Evolutionary conservation across 2,113 vertebrate genomes (phyloP).

Genomic region (Nansenia antarctica): DNA sequence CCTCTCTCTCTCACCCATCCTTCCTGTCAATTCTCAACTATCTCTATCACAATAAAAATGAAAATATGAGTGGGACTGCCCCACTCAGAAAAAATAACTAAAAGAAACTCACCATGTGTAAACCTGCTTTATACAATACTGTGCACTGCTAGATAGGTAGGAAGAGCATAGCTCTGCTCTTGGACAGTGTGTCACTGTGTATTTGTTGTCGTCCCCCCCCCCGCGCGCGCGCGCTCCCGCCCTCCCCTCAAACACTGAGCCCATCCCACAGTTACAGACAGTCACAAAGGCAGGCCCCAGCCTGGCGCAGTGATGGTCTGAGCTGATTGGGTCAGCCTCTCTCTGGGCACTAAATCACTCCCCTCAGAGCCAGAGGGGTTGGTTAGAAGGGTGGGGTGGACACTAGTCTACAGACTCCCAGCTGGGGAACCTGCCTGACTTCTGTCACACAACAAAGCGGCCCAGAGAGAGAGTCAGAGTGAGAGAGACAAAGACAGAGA

Average conservation of each 20-base stretch:
- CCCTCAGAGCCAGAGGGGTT: too few species aligned
- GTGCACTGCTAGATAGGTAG: not conserved
- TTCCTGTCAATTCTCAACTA: too few species aligned
- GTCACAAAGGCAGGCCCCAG: conserved; percentile 35
- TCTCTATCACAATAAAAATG: too few species aligned
- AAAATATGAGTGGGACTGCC: too few species aligned
- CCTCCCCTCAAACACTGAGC: conserved; percentile 10
- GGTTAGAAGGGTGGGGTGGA: too few species aligned
- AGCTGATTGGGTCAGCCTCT: conserved; percentile 33
- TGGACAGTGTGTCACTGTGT: conserved; percentile 20
- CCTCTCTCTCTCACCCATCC: too few species aligned
- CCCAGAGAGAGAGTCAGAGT: not conserved
- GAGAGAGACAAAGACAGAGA: not conserved
- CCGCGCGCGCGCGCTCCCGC: not conserved
- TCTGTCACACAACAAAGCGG: conserved; percentile 3
- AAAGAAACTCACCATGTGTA: too few species aligned
- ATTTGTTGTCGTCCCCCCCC: not conserved
- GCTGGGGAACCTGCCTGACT: conserved; percentile 38
- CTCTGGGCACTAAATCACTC: conserved; percentile 15
- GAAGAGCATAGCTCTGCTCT: not conserved
- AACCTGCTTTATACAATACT: not conserved
- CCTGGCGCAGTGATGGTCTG: conserved; percentile 1
- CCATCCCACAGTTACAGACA: conserved; percentile 22
- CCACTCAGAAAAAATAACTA: too few species aligned
- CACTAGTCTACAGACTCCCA: conserved; percentile 39